Base-by-base conservation (phyloP, 1,140 invertebrate species). In the Drosophila busckii region DNA sequence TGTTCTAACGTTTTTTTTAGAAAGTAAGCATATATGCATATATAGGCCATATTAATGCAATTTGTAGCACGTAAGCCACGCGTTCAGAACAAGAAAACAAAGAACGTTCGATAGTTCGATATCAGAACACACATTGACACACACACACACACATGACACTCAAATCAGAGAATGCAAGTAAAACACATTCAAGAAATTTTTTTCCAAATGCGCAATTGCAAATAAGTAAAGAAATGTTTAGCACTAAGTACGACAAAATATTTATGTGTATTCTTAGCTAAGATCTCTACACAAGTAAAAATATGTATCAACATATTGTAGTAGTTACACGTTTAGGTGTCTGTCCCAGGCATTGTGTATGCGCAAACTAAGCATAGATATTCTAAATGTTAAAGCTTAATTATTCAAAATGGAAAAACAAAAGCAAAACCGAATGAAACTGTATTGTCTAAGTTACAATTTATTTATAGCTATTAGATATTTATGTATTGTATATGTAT, bases 11-110 rank as follows among this genome's bases (percentile, higher is more conserved):
- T 49, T 25, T 31, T 35, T 29, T 22, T 25, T n/a, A n/a, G n/a
- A n/a, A n/a, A n/a, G n/a, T n/a, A n/a, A n/a, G n/a, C 15, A 34
- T 45, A 42, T 34, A 53, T 49, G 35, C 41, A 70, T 69, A 76
- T 70, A 80, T 73, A 80, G 75, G 75, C 75, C 75, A 80, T 80
- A 80, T 80, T 80, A 66, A 75, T 82, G 75, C 71, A 71, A 71
- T 78, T 78, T 44, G 35, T 78, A 76, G 52, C 38, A 62, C 31
- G 10, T 76, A 76, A 76, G 70, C 32, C 17, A 59, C 70, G 62
- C 59, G 55, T 44, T 37, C 28, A 70, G 35, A 28, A 46, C 45
- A 70, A 50, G 17, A 46, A 12, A 20, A 25, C 17, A 48, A 13
- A 48, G 28, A 34, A 29, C 16, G 26, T 42, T 15, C 32, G 25